A percentile compares a stretch with the other conserved stretches of the same genome.
Conservation (phyloP, 30 jellyfish, hydroid and myxozoan genomes). For the Aurelia coerulea region DNA sequence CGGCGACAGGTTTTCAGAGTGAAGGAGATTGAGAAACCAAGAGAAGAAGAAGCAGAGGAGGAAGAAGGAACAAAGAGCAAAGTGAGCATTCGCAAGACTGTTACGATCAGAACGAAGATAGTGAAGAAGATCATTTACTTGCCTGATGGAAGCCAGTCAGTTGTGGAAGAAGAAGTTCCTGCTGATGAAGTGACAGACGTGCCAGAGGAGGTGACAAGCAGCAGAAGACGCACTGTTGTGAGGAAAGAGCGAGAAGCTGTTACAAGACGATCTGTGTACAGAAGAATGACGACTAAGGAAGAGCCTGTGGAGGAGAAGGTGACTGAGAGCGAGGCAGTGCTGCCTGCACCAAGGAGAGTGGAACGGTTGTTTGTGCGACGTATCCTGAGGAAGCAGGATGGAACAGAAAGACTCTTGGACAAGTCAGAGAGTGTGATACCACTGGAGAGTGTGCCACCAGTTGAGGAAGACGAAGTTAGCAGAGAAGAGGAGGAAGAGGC, state of each 20-base stretch:
- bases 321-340: slow-evolving; percentile 7
- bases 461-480: slow-evolving; percentile 15
- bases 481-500: slow-evolving; percentile 33
- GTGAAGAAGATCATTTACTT: slow-evolving; percentile 38
- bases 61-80: neutral
- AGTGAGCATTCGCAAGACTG: slow-evolving; percentile 10
- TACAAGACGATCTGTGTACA: slow-evolving; percentile 16
- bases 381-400: slow-evolving; percentile 70
- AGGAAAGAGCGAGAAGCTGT: slow-evolving; percentile 30
- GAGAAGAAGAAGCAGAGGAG: neutral
- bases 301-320: slow-evolving; percentile 47
- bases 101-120: neutral
- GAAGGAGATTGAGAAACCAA: neutral
- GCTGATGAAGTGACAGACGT: slow-evolving; percentile 6
- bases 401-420: neutral
- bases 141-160: slow-evolving; percentile 38
- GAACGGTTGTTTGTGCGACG: slow-evolving; percentile 83
- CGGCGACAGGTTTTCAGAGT: slow-evolving; percentile 55
- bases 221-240: slow-evolving; percentile 9
- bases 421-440: slow-evolving; percentile 9
- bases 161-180: slow-evolving; percentile 34
- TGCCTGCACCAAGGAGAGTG: slow-evolving; percentile 51
- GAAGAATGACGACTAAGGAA: neutral
- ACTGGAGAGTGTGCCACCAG: slow-evolving; percentile 17
- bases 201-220: slow-evolving; percentile 21